phyloP scores from a whole-genome alignment of 2,888 invertebrate genomes.

The Norana najaformis region DNA sequence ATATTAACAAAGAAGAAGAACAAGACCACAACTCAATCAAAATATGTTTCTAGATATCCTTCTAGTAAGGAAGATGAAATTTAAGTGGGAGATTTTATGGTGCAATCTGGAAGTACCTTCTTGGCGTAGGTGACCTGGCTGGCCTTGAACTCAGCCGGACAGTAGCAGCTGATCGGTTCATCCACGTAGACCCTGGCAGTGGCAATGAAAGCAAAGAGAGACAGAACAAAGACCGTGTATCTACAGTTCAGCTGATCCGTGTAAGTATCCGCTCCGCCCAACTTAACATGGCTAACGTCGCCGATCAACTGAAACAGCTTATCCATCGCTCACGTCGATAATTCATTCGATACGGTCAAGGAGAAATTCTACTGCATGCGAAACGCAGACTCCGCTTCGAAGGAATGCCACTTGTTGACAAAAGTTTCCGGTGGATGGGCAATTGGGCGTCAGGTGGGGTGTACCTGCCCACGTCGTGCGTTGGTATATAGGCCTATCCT shows the following conservation, averaged over 20 bases:
- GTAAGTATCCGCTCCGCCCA: constrained; percentile 43
- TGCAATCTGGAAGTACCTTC: constrained; percentile 37
- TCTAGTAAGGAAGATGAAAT: neutral
- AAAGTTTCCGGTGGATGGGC: neutral
- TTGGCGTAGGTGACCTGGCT: constrained; percentile 44
- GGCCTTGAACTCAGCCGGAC: constrained; percentile 43
- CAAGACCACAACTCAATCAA: neutral
- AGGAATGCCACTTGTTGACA: neutral
- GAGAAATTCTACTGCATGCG: neutral
- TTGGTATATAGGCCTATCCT: neutral
- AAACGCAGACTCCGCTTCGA: neutral
- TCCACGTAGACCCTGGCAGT: constrained; percentile 40
- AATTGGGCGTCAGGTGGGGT: neutral
- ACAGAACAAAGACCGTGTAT: constrained; percentile 40
- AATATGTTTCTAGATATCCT: too few relatives aligned
- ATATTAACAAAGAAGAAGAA: neutral
- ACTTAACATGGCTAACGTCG: constrained; percentile 25
- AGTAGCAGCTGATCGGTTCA: constrained; percentile 45
- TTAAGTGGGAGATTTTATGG: neutral
- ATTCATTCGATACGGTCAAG: neutral
- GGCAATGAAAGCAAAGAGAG: constrained; percentile 39
- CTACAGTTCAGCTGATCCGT: constrained; percentile 42
- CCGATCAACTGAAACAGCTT: constrained; percentile 37
- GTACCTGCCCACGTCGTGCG: neutral
- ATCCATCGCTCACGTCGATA: constrained; percentile 40